Evolutionary conservation across 2,113 vertebrate genomes (phyloP).

Genomic region (Mola mola): DNA sequence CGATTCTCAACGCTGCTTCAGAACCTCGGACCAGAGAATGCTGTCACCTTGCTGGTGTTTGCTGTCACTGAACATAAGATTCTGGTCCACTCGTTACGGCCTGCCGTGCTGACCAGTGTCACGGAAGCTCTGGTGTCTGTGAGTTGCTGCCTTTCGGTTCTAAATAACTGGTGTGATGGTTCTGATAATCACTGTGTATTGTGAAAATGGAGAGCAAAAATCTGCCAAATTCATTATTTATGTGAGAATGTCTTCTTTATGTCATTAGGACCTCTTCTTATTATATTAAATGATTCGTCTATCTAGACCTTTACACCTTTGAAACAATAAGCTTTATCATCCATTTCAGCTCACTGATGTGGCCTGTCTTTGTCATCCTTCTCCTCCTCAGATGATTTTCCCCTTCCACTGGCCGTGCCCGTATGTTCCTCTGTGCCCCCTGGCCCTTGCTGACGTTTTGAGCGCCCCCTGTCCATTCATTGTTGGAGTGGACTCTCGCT

Average conservation of each 20-base stretch:
- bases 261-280: too few species aligned
- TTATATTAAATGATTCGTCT: too few species aligned
- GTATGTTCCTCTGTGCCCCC: constrained; percentile 95
- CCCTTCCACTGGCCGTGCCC: constrained; percentile 99
- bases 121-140: constrained; percentile 97
- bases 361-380: background rate
- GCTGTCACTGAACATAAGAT: constrained; percentile 98
- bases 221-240: too few species aligned
- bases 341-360: too few species aligned
- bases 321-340: background rate
- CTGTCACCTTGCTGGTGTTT: constrained; percentile 91
- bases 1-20: constrained; percentile 95
- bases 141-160: constrained; percentile 67
- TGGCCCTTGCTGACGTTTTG: constrained; percentile 95
- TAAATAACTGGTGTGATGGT: too few species aligned
- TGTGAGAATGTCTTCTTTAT: too few species aligned
- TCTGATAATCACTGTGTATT: too few species aligned
- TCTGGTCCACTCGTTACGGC: constrained; percentile 94
- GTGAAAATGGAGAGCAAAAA: too few species aligned
- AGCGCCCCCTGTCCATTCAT: constrained; percentile 98
- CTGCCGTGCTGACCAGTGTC: constrained; percentile 96
- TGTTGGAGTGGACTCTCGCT: constrained; percentile 97
- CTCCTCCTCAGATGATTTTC: constrained; percentile 92
- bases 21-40: constrained; percentile 96
- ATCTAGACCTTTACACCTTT: too few species aligned